Evolutionary conservation across 2,113 vertebrate species (phyloP).

Genomic region (Gopherus flavomarginatus): DNA sequence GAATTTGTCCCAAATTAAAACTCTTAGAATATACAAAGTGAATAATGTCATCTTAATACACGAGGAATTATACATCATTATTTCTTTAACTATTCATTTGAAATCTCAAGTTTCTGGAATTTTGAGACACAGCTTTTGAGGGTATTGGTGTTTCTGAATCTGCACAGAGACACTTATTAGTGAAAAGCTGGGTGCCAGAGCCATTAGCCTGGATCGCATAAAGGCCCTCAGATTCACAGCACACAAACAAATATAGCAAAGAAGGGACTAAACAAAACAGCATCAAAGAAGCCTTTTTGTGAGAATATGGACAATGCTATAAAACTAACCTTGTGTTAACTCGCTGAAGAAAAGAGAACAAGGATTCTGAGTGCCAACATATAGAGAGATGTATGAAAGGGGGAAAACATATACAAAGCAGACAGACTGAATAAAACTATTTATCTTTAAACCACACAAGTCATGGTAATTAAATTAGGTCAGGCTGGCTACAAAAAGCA

Average conservation of each 20-base stretch:
- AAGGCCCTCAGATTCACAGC: conserved; percentile 30
- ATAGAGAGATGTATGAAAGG: conserved; percentile 61
- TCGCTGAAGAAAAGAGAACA: conserved; percentile 1
- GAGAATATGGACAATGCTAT: conserved; percentile 56
- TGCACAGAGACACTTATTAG: background rate
- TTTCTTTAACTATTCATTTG: conserved; percentile 1
- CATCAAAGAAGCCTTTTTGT: conserved; percentile 70
- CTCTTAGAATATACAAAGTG: background rate
- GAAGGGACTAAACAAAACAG: conserved; percentile 23
- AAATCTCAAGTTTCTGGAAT: background rate
- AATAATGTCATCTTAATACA: background rate
- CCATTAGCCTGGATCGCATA: conserved; percentile 48
- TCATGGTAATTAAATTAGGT: conserved; percentile 80
- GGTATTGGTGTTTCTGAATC: background rate
- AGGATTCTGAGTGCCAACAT: conserved; percentile 71
- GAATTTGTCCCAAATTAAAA: background rate
- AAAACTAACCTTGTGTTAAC: conserved; percentile 70
- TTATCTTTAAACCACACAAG: conserved; percentile 77
- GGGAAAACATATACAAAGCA: conserved; percentile 60
- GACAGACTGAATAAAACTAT: conserved; percentile 74
- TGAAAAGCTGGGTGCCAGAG: conserved; percentile 1
- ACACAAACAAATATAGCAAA: conserved; percentile 31
- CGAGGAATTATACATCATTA: background rate
- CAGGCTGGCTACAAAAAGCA: conserved; percentile 72
- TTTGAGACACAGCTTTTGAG: background rate